Percentiles rank a stretch among this genome's conserved stretches.
Conservation (phyloP, 2,113 vertebrate species). For the Psophia crepitans region DNA sequence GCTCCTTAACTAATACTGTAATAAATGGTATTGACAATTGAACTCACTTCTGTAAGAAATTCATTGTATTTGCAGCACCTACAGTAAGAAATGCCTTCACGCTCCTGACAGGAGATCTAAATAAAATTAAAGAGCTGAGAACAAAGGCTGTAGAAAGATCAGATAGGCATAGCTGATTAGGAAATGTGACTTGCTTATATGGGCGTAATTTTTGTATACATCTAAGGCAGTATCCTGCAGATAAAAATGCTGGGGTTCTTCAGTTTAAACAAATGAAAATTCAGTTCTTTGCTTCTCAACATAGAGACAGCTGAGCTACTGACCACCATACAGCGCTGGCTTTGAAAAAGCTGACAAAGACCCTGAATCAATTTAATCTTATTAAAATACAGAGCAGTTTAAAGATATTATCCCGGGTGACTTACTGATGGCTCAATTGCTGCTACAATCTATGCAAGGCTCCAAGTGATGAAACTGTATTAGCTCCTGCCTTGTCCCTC, state of each 20-base stretch:
- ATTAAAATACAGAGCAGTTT: constrained; percentile 28
- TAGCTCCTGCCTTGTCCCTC: constrained; percentile 15
- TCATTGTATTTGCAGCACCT: constrained; percentile 35
- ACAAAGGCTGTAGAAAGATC: constrained; percentile 51
- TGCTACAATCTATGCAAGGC: not conserved
- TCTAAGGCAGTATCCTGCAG: not conserved
- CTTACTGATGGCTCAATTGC: constrained; percentile 39
- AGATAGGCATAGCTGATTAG: constrained; percentile 5
- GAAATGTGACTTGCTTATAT: not conserved
- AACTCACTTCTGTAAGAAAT: constrained; percentile 17
- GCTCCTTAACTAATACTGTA: constrained; percentile 47
- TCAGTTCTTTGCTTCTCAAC: not conserved
- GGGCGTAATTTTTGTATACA: not conserved
- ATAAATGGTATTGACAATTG: constrained; percentile 52
- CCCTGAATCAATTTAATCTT: not conserved
- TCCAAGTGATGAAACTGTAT: constrained; percentile 34
- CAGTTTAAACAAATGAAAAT: not conserved
- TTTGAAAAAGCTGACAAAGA: constrained; percentile 9
- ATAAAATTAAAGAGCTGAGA: constrained; percentile 53
- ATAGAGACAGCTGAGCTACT: not conserved
- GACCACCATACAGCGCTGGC: not conserved
- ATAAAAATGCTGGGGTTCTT: not conserved
- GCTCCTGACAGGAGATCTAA: constrained; percentile 52
- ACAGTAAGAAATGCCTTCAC: constrained; percentile 37
- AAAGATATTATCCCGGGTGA: constrained; percentile 22